A percentile compares a stretch with the other conserved stretches of the same genome.
Conservation (phyloP, 2,888 invertebrate species). For the Apocheima hispidaria region DNA sequence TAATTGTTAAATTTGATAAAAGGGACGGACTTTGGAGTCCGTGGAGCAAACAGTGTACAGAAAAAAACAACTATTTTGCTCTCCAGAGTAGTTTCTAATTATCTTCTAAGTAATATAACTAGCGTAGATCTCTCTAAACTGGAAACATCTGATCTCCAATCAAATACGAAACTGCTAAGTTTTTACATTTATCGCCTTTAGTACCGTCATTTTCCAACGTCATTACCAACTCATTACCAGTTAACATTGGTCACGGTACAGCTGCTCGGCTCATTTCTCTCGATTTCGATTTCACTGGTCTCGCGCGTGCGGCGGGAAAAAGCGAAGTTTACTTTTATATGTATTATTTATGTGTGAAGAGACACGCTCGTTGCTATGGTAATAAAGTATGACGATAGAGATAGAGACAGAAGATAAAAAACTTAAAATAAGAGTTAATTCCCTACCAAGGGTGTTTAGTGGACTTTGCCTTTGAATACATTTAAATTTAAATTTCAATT, state of each 20-base stretch:
- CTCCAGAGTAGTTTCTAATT: no score
- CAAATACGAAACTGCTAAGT: background rate
- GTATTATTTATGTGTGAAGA: conserved; percentile 47
- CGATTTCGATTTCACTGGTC: conserved; percentile 63
- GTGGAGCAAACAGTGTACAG: no score
- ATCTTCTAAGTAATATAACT: background rate
- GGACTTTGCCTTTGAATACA: no score
- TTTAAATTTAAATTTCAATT: no score
- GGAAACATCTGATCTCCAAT: background rate
- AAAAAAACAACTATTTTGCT: no score
- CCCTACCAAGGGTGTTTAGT: no score
- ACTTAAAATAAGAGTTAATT: no score
- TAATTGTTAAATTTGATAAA: no score
- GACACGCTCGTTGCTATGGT: conserved; percentile 4
- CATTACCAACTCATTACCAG: conserved; percentile 19
- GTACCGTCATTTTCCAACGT: conserved; percentile 16
- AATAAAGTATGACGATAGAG: conserved; percentile 1
- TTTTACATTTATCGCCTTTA: background rate
- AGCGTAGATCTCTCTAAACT: no score
- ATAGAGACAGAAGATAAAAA: no score
- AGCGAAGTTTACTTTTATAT: conserved; percentile 47
- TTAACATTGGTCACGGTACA: conserved; percentile 47
- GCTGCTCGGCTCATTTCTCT: conserved; percentile 59
- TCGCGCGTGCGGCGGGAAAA: conserved; percentile 46
- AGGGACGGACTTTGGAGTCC: no score